These are phyloP conservation scores for Cyrtonyx montezumae DNA, from an alignment of 2,113 vertebrate genomes.

Conservation along the genomic window DNA sequence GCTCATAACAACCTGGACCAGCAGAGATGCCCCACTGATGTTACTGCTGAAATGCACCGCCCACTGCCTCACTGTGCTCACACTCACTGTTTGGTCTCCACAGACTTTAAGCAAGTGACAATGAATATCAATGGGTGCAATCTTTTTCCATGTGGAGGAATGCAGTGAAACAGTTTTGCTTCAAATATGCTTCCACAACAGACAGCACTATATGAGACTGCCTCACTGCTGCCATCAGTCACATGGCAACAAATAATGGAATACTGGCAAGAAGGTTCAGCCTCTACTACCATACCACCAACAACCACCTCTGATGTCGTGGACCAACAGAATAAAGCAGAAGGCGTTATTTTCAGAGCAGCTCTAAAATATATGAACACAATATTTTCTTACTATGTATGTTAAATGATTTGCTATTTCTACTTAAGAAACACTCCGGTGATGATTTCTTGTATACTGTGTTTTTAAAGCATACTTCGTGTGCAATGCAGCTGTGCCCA, in stretches of 20 bases:
- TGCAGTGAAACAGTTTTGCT: neutral
- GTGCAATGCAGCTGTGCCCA: neutral
- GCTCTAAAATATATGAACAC: neutral
- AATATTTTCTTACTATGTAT: neutral
- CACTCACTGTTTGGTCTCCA: neutral
- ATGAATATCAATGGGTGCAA: neutral
- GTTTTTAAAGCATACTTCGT: neutral
- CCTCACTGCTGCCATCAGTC: neutral
- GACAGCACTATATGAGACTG: neutral
- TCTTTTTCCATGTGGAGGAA: neutral
- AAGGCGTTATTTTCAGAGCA: neutral
- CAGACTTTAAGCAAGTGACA: neutral
- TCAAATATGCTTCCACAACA: neutral
- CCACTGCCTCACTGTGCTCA: neutral
- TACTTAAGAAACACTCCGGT: neutral
- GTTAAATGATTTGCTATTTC: neutral
- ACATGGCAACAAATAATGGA: neutral
- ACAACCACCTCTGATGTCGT: neutral
- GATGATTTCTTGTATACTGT: neutral
- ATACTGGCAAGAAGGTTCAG: neutral
- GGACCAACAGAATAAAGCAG: neutral
- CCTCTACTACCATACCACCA: neutral
- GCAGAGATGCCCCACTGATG: no score
- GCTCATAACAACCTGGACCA: neutral
- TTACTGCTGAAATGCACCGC: neutral